Evolutionary conservation across 2,113 vertebrate genomes (phyloP), one percentile per base, ranked within the genome.

Genomic region (Zosterops hypoxanthus): DNA sequence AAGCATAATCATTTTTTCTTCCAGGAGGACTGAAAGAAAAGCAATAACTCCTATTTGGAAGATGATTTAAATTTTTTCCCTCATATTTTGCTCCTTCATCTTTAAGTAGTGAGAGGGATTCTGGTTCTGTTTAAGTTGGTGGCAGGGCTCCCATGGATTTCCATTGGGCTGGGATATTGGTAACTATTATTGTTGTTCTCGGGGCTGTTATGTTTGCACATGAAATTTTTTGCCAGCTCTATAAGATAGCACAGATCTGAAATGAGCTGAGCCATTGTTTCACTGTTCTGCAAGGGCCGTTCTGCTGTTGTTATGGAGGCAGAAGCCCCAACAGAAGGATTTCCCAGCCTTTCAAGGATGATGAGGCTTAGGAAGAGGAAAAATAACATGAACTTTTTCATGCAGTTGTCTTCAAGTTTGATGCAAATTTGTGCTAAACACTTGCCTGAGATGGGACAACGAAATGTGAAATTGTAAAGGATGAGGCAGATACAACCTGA

Each of bases 1-100:
- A 98, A 98, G 98, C 97, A 97, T 96, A 95, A 98, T 97, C 95
- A 95, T 97, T 97, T 98, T 97, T 97, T 94, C 96, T 98, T 98
- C 96, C 93, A 97, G 95, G 75, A 96, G 83, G 91, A 98, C 92
- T 96, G 94, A 97, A 97, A 97, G 91, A 95, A 97, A 98, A 95
- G 95, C 95, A 97, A 82, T 97, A 97, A 88, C 94, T 97, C 96
- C 95, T 97, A 88, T 97, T 92, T 97, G 94, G 92, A 76, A 98
- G 83, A 96, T 97, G 95, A 98, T 97, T 96, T 96, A 96, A 95
- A 90, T 96, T 94, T 86, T 95, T 97, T 95, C 42, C 90, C 82
- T 97, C 90, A 60, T 97, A 92, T 96, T 96, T 97, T 94, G 66
- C 53, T 92, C 84, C 92, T 95, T 94, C 81, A 50, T 92, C 91